Evolutionary conservation across 1,140 invertebrate species (phyloP), one percentile per base, ranked within the genome.

Genomic region (Drosophila sucinea): DNA sequence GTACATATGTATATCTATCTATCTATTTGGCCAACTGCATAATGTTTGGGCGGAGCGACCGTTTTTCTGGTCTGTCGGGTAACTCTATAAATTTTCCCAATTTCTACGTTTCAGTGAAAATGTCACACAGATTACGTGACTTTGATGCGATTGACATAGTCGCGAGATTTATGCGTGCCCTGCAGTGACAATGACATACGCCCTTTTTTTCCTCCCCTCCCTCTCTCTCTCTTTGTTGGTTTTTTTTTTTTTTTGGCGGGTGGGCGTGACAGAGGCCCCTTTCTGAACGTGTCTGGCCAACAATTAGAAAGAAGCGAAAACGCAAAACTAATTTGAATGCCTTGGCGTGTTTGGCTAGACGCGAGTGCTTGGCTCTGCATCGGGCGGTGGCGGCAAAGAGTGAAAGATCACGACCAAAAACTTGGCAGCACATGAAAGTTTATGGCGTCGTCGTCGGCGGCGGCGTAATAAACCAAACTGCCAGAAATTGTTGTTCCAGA

Each of bases 101-200:
- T 89, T 81, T 90, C 60, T 84, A 90, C 84, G 84, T 76, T 89
- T 89, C 84, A 80, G 74, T 90, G 84, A 89, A 89, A 89, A 89
- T 90, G 84, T 89, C 84, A 81, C 84, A 89, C 87, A 89, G 84
- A 89, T 89, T 89, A 89, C 84, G 85, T 89, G 84, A 89, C 84
- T 81, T 84, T 84, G 84, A 89, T 89, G 81, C 84, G 84, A 89
- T 89, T 89, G 84, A 89, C 84, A 90, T 84, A 90, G 80, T 89
- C 76, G 80, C 77, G 85, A 89, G 84, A 89, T 90, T 89, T 89
- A 89, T 89, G 84, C 81, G 81, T 90, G 84, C 67, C 58, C 68
- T 79, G 56, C 61, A 70, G 64, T 70, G 58, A 60, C 73, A 83
- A 76, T 62, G 54, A 67, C 66, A 60, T 67, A 68, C 44, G 44